Conservation (phyloP, 2,888 invertebrate species). For the Hirtodrosophila cameraria region DNA sequence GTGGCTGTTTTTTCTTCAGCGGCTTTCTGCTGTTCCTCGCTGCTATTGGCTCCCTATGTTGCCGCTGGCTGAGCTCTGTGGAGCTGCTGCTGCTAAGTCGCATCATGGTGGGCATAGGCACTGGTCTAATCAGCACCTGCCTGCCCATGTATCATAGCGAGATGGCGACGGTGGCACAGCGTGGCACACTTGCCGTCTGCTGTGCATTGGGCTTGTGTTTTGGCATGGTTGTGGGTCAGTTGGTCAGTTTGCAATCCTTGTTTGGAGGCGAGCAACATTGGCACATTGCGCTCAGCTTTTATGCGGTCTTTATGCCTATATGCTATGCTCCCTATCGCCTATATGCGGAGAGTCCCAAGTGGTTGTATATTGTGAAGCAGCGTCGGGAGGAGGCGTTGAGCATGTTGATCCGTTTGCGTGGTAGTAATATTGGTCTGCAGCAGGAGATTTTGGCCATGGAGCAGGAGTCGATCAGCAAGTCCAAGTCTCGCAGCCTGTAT, state of each 20-base stretch:
- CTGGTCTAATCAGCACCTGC: conserved; percentile 92
- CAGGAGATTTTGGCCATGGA: conserved; percentile 51
- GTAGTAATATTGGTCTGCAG: conserved; percentile 65
- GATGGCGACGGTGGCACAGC: conserved; percentile 89
- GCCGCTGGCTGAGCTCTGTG: conserved; percentile 88
- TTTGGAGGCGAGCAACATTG: conserved; percentile 87
- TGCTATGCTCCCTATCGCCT: conserved; percentile 87
- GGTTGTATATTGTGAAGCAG: conserved; percentile 89
- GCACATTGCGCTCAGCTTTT: conserved; percentile 91
- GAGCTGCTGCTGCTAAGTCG: conserved; percentile 91
- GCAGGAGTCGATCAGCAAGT: conserved; percentile 33
- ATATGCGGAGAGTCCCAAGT: conserved; percentile 95
- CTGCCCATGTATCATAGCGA: conserved; percentile 96
- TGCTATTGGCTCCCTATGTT: conserved; percentile 87
- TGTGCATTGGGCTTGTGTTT: conserved; percentile 86
- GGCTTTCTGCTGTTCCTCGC: conserved; percentile 40
- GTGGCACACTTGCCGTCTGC: conserved; percentile 91
- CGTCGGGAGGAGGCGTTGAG: conserved; percentile 87
- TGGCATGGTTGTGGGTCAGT: conserved; percentile 82
- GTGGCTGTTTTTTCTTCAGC: conserved; percentile 51
- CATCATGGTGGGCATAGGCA: conserved; percentile 90
- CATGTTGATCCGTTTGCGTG: conserved; percentile 88
- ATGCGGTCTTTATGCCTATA: conserved; percentile 88
- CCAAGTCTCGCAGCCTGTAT: conserved; percentile 13
- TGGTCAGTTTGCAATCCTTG: conserved; percentile 76